phyloP scores from a whole-genome alignment of 2,797 vertebrate species.

The Halcyon smyrnensis region DNA sequence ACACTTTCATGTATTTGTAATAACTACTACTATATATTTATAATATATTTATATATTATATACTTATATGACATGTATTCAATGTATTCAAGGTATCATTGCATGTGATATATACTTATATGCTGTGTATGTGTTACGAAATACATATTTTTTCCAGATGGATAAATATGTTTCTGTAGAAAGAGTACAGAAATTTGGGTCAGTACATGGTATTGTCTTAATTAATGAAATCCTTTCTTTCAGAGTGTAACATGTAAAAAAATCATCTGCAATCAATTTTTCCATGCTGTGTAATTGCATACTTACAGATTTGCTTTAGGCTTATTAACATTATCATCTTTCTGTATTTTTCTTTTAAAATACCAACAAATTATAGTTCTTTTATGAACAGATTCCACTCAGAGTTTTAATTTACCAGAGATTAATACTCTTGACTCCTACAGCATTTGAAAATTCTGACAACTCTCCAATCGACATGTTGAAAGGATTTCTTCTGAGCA shows the following conservation, averaged over 20 bases:
- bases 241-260: background rate
- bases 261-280: background rate
- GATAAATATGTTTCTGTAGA: background rate
- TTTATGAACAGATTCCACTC: background rate
- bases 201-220: background rate
- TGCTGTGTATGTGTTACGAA: background rate
- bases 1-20: background rate
- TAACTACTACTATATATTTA: background rate
- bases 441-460: background rate
- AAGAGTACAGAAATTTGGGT: background rate
- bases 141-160: background rate
- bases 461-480: background rate
- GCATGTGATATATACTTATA: background rate
- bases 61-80: background rate
- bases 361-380: background rate
- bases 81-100: background rate
- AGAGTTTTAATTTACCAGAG: background rate
- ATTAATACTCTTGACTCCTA: background rate
- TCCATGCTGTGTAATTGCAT: background rate
- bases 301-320: background rate
- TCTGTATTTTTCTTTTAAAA: background rate
- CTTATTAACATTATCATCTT: background rate
- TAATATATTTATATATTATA: background rate
- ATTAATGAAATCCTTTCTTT: background rate
- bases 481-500: background rate